A percentile compares a stretch with the other conserved stretches of the same genome.
Evolutionary conservation across 2,113 vertebrate species (phyloP).

Genomic region (Eurypyga helias): DNA sequence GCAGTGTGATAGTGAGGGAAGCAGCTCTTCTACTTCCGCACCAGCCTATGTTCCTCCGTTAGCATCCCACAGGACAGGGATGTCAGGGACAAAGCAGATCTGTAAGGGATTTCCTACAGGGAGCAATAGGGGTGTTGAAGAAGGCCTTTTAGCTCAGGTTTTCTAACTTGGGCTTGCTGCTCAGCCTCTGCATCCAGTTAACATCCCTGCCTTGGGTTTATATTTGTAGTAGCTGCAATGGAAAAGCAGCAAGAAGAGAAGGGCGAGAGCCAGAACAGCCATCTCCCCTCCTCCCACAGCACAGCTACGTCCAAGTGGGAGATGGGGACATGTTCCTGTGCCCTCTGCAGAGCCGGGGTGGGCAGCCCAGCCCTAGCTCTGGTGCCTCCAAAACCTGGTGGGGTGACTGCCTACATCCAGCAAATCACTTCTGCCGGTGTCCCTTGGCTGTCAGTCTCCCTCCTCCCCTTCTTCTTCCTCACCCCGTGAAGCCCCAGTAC

Average conservation of each 20-base stretch:
- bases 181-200: neutral
- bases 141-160: neutral
- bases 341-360: neutral
- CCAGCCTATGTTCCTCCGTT: neutral
- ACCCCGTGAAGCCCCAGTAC: neutral
- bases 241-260: neutral
- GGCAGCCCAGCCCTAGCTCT: neutral
- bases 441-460: neutral
- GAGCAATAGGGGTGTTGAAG: neutral
- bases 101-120: neutral
- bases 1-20: neutral
- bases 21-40: neutral
- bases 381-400: neutral
- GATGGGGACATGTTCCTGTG: rapidly evolving
- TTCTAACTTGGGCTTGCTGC: neutral
- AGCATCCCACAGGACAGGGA: neutral
- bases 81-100: neutral
- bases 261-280: neutral
- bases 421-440: neutral
- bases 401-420: neutral
- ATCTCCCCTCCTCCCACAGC: neutral
- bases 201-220: neutral
- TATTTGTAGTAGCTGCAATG: neutral
- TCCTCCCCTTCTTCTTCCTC: neutral
- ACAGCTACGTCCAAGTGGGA: neutral